Percentiles rank a stretch among this genome's conserved stretches.
Evolutionary conservation across 2,888 invertebrate species (phyloP).

Genomic region (Drosophila anceps): DNA sequence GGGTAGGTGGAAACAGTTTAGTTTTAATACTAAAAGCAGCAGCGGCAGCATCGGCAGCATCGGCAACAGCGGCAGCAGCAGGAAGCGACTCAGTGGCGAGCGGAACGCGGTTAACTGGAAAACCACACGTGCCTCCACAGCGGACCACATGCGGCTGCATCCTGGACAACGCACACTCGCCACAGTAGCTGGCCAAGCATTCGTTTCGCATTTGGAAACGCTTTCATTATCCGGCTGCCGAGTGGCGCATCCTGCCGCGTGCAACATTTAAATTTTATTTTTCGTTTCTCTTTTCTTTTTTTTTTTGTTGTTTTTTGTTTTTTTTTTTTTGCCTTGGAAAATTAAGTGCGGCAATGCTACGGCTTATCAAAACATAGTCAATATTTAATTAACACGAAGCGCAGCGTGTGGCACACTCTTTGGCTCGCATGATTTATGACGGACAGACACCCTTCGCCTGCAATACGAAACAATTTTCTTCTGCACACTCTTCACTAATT

Average conservation of each 20-base stretch:
- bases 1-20: conserved; percentile 82
- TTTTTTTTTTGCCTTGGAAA: conserved; percentile 24
- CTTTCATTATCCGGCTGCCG: conserved; percentile 75
- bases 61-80: conserved; percentile 65
- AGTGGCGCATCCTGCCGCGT: conserved; percentile 70
- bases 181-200: conserved; percentile 80
- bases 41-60: conserved; percentile 44
- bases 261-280: conserved; percentile 69
- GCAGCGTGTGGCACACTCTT: conserved; percentile 60
- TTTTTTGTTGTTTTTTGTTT: background rate
- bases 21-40: conserved; percentile 68
- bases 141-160: conserved; percentile 74
- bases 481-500: conserved; percentile 35
- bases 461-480: conserved; percentile 36
- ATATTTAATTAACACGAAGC: conserved; percentile 81
- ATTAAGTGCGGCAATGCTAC: conserved; percentile 68
- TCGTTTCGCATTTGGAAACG: conserved; percentile 83
- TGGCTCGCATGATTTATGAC: conserved; percentile 68
- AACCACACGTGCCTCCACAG: conserved; percentile 82
- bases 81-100: conserved; percentile 20
- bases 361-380: conserved; percentile 81
- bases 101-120: conserved; percentile 76
- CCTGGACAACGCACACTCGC: conserved; percentile 59
- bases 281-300: background rate
- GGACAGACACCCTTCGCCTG: conserved; percentile 32